Evolutionary conservation across 2,797 vertebrate genomes (phyloP).

Genomic region (Anas capensis): DNA sequence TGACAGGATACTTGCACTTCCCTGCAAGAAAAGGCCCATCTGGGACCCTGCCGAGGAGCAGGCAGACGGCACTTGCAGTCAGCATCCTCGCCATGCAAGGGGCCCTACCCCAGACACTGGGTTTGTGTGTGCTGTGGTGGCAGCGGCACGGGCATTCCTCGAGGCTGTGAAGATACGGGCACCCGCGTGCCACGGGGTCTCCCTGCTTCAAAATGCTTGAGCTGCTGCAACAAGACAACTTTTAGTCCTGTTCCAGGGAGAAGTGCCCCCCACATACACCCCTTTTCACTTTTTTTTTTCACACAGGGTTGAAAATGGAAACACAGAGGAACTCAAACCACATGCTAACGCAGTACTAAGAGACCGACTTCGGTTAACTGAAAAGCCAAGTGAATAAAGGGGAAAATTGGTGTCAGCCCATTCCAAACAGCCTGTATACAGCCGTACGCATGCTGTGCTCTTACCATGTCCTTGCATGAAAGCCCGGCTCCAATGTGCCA

Average conservation of each 20-base stretch:
- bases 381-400: not conserved
- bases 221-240: not conserved
- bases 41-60: fast-evolving
- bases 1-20: not conserved
- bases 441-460: not conserved
- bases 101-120: fast-evolving
- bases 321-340: not conserved
- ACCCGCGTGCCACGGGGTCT: fast-evolving
- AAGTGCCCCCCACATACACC: not conserved
- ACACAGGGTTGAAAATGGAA: not conserved
- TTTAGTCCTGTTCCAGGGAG: not conserved
- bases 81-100: not conserved
- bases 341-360: not conserved
- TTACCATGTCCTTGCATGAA: fast-evolving
- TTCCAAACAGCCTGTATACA: not conserved
- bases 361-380: not conserved
- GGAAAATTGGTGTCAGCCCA: not conserved
- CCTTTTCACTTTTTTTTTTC: not conserved
- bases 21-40: not conserved
- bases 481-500: not conserved
- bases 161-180: fast-evolving
- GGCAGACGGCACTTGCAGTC: fast-evolving
- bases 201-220: not conserved
- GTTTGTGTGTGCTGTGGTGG: fast-evolving
- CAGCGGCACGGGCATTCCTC: fast-evolving